Conservation (phyloP, 2,888 invertebrate genomes). For the Dysmachus trigonus region DNA sequence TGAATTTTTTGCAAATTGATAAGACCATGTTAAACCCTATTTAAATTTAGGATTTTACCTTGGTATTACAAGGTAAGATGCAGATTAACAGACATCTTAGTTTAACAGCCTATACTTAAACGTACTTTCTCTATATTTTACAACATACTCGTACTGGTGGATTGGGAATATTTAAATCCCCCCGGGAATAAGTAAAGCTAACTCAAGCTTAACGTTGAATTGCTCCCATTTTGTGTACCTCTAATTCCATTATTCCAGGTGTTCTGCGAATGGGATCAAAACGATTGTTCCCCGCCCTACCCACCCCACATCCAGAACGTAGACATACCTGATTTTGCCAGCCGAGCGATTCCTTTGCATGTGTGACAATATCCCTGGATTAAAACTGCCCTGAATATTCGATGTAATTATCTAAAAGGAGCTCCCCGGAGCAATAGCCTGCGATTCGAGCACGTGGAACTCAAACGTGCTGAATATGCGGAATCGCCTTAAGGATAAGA, state of each 20-base stretch:
- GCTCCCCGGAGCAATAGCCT: background rate
- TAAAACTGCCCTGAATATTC: constrained; percentile 17
- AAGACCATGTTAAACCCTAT: too few relatives aligned
- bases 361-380: constrained; percentile 10
- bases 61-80: too few relatives aligned
- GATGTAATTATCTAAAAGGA: constrained; percentile 33
- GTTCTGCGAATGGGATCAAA: background rate
- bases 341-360: background rate
- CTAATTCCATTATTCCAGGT: background rate
- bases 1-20: too few relatives aligned
- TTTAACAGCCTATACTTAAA: too few relatives aligned
- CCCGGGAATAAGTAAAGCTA: background rate
- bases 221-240: background rate
- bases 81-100: too few relatives aligned
- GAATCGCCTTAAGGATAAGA: background rate
- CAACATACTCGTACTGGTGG: background rate
- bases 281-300: background rate
- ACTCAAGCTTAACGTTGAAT: background rate
- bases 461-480: constrained; percentile 4
- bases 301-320: background rate
- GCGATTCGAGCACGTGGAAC: background rate
- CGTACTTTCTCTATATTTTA: background rate
- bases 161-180: background rate
- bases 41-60: too few relatives aligned
- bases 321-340: background rate